phyloP scores from a whole-genome alignment of 2,888 invertebrate species.

The Platerodrilus igneus region DNA sequence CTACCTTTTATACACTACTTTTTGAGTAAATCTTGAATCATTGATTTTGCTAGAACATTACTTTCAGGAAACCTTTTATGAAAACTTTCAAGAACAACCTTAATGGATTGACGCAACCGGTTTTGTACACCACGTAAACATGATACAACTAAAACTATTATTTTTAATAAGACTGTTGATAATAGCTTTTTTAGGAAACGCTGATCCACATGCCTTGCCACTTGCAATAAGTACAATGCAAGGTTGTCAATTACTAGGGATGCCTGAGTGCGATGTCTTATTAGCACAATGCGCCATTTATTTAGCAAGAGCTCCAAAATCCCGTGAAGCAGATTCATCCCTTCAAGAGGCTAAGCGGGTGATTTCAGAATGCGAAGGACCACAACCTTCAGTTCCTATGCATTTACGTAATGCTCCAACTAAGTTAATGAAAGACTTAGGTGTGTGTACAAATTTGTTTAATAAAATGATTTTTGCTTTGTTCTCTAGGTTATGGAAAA shows the following conservation, averaged over 20 bases:
- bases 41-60: too few species aligned
- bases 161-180: neutral
- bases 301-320: constrained; percentile 73
- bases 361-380: constrained; percentile 60
- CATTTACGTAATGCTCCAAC: constrained; percentile 79
- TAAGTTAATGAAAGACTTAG: constrained; percentile 69
- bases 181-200: constrained; percentile 54
- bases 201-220: constrained; percentile 59
- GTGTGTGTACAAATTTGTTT: constrained; percentile 49
- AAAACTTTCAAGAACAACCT: too few species aligned
- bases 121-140: neutral
- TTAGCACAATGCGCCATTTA: constrained; percentile 74
- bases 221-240: constrained; percentile 72
- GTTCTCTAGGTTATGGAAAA: constrained; percentile 57
- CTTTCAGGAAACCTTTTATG: too few species aligned
- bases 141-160: neutral
- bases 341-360: constrained; percentile 54
- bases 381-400: constrained; percentile 69
- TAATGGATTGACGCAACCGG: neutral
- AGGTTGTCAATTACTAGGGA: constrained; percentile 73
- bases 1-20: too few species aligned
- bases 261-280: constrained; percentile 76
- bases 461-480: too few species aligned
- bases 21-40: too few species aligned
- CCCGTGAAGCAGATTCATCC: constrained; percentile 55